Evolutionary conservation across 2,113 vertebrate species (phyloP), one percentile per base, ranked within the genome.

Genomic region (Amazona vittata): DNA sequence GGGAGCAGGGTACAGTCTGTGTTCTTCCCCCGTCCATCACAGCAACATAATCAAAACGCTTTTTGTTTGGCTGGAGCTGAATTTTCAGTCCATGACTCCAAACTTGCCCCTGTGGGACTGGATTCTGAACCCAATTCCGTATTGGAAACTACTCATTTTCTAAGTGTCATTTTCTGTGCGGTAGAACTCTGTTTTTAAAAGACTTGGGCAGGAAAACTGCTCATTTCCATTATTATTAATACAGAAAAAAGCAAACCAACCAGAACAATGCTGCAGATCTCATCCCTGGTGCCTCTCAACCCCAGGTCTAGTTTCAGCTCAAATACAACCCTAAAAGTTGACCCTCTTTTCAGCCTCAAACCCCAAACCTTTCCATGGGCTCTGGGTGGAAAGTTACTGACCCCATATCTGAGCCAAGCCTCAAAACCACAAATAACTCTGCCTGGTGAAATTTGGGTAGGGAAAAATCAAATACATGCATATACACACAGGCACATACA

Each of bases 321-420:
- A 73, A 92, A 67, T 9, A 85, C 74, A 92, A 49, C 19, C 63
- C 90, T 80, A 82, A 73, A 93, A 89, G 74, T 90, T 84, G 95
- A 94, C 94, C 83, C 71, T 59, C 60, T 63, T 8, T 71, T 89
- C 71, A 64, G 94, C 88, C 80, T 76, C 92, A 93, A 96, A 93
- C 88, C 90, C 95, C 92, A 96, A 89, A 84, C 53, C 67, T 81
- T 96, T 93, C 95, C 86, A 75, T 1, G 19, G 80, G 86, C 83
- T 91, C 64, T 29, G 92, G 91, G 70, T 87, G 92, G 96, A 96
- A 96, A 96, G 89, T 95, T 95, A 94, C 91, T 94, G 83, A 92
- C 89, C 94, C 89, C 87, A 89, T 92, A 78, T 64, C 74, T 12
- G 77, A 94, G 96, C 96, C 96, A 97, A 50, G 84, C 93, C 65